Conservation (phyloP, 2,113 vertebrate genomes). For the Oryzias woworae region DNA sequence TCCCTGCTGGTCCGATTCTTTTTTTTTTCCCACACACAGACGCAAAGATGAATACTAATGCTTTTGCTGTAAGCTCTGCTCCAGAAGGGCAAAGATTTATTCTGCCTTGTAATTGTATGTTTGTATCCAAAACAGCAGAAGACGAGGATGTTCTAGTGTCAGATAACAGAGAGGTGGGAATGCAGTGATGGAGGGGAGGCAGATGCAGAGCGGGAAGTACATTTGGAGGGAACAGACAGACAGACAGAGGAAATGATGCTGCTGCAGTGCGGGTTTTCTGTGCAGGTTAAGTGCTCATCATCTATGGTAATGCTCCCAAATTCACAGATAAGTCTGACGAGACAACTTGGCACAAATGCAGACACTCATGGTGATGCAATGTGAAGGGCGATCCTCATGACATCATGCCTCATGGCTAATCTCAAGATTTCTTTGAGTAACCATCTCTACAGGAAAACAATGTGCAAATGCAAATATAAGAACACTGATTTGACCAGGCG, state of each 20-base stretch:
- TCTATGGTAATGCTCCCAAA: slow-evolving; percentile 30
- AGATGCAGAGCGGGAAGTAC: slow-evolving; percentile 59
- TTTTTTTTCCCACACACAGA: slow-evolving; percentile 16
- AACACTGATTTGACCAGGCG: slow-evolving; percentile 5
- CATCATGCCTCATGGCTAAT: too few relatives aligned
- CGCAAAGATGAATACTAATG: slow-evolving; percentile 38
- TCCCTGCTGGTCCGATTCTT: slow-evolving; percentile 1
- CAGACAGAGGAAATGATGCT: slow-evolving; percentile 44
- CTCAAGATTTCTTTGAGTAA: background rate
- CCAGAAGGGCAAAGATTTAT: slow-evolving; percentile 50
- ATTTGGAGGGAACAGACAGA: slow-evolving; percentile 35
- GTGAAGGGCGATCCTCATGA: background rate
- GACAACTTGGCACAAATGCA: background rate
- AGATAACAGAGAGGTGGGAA: slow-evolving; percentile 5
- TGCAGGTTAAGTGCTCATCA: slow-evolving; percentile 51
- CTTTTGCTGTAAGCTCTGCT: background rate
- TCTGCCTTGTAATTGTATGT: slow-evolving; percentile 60
- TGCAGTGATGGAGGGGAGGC: slow-evolving; percentile 7
- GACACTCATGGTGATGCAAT: slow-evolving; percentile 25
- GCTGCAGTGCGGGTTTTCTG: slow-evolving; percentile 72
- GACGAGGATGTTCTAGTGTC: background rate
- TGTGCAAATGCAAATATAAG: background rate
- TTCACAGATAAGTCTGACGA: slow-evolving; percentile 22
- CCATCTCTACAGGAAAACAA: background rate
- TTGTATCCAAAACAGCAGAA: background rate